These are phyloP conservation scores for Kryptolebias marmoratus DNA, from an alignment of 2,113 vertebrate genomes.

Conservation along the genomic window DNA sequence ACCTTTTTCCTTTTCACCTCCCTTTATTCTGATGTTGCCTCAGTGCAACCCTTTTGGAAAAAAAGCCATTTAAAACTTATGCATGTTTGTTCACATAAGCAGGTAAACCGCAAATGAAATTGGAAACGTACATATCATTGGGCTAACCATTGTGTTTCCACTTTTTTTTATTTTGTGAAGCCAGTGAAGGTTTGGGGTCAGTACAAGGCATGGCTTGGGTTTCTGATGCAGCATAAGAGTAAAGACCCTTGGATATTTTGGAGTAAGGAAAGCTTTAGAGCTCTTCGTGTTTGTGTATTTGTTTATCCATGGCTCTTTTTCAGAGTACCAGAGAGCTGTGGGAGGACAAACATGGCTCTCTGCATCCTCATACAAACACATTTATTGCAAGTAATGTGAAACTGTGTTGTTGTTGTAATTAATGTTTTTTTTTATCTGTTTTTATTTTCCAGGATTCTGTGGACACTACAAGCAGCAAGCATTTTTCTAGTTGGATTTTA, in stretches of 20 bases:
- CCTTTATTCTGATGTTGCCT: background rate
- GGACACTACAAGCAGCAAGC: conserved; percentile 71
- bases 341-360: conserved; percentile 30
- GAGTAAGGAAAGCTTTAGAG: background rate
- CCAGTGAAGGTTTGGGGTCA: background rate
- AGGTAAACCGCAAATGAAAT: background rate
- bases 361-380: conserved; percentile 8
- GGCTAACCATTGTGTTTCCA: background rate
- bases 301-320: background rate
- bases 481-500: conserved; percentile 84
- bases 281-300: background rate
- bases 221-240: background rate
- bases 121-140: background rate
- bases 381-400: conserved; percentile 47
- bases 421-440: conserved; percentile 58
- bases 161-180: too few relatives aligned
- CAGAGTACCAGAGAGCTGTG: conserved; percentile 3
- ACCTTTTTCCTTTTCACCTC: background rate
- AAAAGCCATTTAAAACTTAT: background rate
- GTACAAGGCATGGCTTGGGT: background rate
- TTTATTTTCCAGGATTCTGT: conserved; percentile 83
- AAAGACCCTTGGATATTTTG: background rate
- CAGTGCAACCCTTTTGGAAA: background rate
- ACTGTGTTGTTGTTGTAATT: conserved; percentile 49
- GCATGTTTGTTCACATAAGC: background rate